A percentile compares a stretch with the other conserved stretches of the same genome.
These are phyloP conservation scores for Gandaritis pyraliata DNA, from an alignment of 2,888 invertebrate genomes.

Conservation along the genomic window DNA sequence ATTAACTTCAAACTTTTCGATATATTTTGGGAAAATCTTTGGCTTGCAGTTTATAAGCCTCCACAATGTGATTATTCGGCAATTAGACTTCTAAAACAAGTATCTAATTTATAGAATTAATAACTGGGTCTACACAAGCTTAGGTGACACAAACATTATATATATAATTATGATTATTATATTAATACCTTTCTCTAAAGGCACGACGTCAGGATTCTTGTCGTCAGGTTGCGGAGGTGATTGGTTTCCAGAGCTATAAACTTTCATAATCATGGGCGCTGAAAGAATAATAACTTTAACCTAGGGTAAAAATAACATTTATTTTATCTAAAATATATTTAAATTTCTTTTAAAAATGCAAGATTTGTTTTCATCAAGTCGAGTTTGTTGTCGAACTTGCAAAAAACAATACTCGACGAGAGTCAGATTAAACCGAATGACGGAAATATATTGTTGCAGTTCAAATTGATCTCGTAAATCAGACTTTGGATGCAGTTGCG, in stretches of 20 bases:
- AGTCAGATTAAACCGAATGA: conserved; percentile 8
- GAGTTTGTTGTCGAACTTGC: background rate
- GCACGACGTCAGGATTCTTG: conserved; percentile 95
- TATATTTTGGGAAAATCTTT: background rate
- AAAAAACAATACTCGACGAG: background rate
- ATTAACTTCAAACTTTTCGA: conserved; percentile 6
- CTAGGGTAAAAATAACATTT: no score
- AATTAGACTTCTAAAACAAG: no score
- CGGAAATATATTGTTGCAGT: conserved; percentile 20
- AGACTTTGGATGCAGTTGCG: conserved; percentile 29
- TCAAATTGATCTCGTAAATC: conserved; percentile 31
- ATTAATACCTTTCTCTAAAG: conserved; percentile 90
- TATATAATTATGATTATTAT: background rate
- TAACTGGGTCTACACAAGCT: no score
- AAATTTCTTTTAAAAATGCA: no score
- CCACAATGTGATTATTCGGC: background rate
- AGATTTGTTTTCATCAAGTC: no score
- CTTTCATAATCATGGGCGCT: conserved; percentile 73
- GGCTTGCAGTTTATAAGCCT: background rate
- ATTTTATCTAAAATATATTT: no score
- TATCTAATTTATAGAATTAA: no score
- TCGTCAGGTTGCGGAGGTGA: conserved; percentile 91
- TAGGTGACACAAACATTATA: background rate
- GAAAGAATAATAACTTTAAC: conserved; percentile 45
- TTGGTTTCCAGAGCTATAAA: conserved; percentile 85